Percentiles rank a stretch among this genome's conserved stretches.
phyloP scores from a whole-genome alignment of 1,140 invertebrate genomes.

The Archivesica marissinica region DNA sequence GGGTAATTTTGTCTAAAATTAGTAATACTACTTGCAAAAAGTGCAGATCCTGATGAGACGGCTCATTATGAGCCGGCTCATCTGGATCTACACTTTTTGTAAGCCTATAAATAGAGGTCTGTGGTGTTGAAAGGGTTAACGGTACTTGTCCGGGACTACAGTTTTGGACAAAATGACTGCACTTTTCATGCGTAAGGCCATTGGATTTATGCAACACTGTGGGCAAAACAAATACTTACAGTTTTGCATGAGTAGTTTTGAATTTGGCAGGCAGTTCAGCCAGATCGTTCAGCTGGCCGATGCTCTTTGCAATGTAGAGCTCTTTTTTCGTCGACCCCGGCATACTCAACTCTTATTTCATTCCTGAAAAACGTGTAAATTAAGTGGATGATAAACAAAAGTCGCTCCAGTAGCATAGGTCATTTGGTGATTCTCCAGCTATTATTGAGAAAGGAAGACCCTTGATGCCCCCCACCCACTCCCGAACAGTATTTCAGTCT shows the following conservation, averaged over 20 bases:
- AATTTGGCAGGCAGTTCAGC: conserved; percentile 70
- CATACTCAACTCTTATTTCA: conserved; percentile 41
- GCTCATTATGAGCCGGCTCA: too few species aligned
- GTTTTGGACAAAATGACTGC: background rate
- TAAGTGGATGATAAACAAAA: background rate
- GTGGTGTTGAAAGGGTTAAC: background rate
- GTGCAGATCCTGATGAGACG: too few species aligned
- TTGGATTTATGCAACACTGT: background rate
- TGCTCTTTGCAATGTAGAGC: conserved; percentile 78
- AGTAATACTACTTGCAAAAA: too few species aligned
- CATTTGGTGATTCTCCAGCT: background rate
- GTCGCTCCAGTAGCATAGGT: background rate
- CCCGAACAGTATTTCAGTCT: background rate
- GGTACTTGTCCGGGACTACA: background rate
- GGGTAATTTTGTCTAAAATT: too few species aligned
- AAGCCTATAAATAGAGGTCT: background rate
- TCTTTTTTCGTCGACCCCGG: conserved; percentile 72
- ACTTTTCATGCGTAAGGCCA: background rate
- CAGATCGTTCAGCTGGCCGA: conserved; percentile 79
- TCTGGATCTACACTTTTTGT: background rate
- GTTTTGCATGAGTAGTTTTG: conserved; percentile 65
- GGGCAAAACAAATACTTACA: conserved; percentile 65
- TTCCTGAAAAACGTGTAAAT: background rate
- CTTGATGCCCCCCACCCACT: background rate
- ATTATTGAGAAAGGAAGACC: background rate